phyloP scores from a whole-genome alignment of 1,140 invertebrate species.

The Telenomus remus region DNA sequence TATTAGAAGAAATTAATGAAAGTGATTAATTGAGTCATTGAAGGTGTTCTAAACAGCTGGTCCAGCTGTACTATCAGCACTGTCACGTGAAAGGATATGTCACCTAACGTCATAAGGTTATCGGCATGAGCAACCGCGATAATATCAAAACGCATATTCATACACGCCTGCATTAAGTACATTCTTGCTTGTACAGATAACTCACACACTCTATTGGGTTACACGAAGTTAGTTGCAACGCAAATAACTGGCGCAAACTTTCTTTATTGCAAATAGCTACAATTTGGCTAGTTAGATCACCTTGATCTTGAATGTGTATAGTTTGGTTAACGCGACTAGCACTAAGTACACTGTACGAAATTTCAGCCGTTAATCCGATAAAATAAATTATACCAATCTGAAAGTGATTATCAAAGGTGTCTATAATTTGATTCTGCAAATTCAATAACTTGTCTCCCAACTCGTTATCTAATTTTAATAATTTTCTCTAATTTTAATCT shows the following conservation, averaged over 20 bases:
- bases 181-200: slow-evolving; percentile 35
- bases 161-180: slow-evolving; percentile 26
- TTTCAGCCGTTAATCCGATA: slow-evolving; percentile 38
- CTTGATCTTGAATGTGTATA: slow-evolving; percentile 54
- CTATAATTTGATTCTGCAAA: slow-evolving; percentile 30
- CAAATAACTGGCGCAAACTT: slow-evolving; percentile 54
- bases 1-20: no score
- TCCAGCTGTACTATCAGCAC: no score
- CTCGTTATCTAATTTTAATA: background rate
- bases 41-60: no score
- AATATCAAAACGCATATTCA: slow-evolving; percentile 26
- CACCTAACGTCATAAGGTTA: no score
- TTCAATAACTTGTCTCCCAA: slow-evolving; percentile 14
- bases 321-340: slow-evolving; percentile 45
- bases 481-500: background rate
- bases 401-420: slow-evolving; percentile 44
- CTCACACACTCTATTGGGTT: slow-evolving; percentile 34
- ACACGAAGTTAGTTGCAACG: slow-evolving; percentile 51
- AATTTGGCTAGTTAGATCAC: slow-evolving; percentile 58
- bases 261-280: slow-evolving; percentile 58
- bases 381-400: slow-evolving; percentile 47
- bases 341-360: slow-evolving; percentile 42
- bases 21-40: no score
- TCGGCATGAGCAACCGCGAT: slow-evolving; percentile 7
- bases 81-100: no score